Conservation (phyloP, 2,113 vertebrate genomes). For the Sterrhoptilus dennistouni region DNA sequence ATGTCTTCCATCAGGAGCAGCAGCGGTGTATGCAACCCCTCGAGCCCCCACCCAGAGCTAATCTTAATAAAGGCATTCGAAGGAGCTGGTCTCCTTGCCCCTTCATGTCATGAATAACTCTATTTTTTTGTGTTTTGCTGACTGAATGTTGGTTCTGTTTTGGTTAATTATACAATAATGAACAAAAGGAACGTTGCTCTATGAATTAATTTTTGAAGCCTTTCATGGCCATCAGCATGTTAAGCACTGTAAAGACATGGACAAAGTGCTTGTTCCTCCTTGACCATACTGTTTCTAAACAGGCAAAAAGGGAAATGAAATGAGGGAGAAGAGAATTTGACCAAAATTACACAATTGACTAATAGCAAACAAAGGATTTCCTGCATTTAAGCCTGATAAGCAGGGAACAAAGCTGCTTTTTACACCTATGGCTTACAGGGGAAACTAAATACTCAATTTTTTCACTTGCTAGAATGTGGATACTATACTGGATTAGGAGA, state of each 20-base stretch:
- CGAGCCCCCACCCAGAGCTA: no score
- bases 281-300: background rate
- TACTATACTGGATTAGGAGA: background rate
- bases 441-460: accelerated
- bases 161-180: background rate
- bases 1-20: no score
- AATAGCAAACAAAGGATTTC: background rate
- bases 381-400: background rate
- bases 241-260: background rate
- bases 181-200: background rate
- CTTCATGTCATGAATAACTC: background rate
- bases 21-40: no score
- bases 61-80: no score
- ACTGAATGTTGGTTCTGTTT: background rate
- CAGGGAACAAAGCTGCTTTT: background rate
- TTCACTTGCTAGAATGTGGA: background rate
- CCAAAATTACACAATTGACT: background rate
- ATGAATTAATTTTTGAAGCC: background rate
- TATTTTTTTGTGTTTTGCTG: background rate
- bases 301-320: conserved; percentile 17
- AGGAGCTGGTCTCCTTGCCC: no score
- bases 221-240: background rate
- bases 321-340: background rate
- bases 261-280: background rate
- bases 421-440: background rate